Evolutionary conservation across 1,140 invertebrate species (phyloP), one percentile per base, ranked within the genome.

Genomic region (Wiebesia pumilae): DNA sequence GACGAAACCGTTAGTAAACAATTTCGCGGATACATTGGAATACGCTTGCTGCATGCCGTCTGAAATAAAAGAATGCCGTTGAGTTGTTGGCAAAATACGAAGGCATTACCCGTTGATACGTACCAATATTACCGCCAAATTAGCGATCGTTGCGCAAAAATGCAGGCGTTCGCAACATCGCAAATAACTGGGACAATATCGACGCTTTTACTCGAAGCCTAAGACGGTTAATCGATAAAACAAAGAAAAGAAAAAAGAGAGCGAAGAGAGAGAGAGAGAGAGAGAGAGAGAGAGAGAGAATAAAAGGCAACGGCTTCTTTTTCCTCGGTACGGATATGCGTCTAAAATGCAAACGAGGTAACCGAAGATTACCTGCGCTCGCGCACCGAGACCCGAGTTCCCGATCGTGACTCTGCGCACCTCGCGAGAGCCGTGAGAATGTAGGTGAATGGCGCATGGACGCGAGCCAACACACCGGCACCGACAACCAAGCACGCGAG

Each of bases 361-460:
- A 73, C 84, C 30, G 77, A 85, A 73, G 67, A 85, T 85, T 62
- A 81, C 35, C 9, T 47, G 71, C 7, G 69, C 19, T 47, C 12
- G 43, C n/a, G 43, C 35, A 0, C 40, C 21, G 35, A 58, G 54
- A 65, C 2, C n/a, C 47, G n/a, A 27, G 24, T 33, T 40, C 38
- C 38, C 27, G 19, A 35, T 81, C 62, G n/a, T 58, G 71, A 75
- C 7, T 27, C 2, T 14, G 24, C 38, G 9, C 21, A 21, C 19
- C 47, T 51, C 77, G n/a, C n/a, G 81, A 82, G 81, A 87, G 85
- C 80, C 88, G 85, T 90, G 91, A 90, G 90, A 91, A 92, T 91
- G 89, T 92, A 91, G 91, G 91, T 91, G 91, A 92, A 89, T 89
- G 86, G 88, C 89, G 83, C 79, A 79, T 58, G 30, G 19, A n/a